These are phyloP conservation scores for Umimayanthus chanpuru DNA, from an alignment of 92 coral and sea anemone genomes.

Conservation along the genomic window DNA sequence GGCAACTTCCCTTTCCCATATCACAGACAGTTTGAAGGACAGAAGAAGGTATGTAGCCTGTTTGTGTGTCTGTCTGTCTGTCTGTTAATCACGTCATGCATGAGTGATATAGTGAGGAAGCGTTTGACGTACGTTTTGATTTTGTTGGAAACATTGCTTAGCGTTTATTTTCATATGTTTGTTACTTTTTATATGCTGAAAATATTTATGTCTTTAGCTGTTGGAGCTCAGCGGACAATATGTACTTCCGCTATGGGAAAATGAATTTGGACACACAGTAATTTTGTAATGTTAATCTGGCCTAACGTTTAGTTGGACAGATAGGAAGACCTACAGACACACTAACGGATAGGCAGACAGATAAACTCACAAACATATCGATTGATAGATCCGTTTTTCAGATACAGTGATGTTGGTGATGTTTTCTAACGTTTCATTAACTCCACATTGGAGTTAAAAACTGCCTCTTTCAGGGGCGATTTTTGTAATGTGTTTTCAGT, in stretches of 20 bases:
- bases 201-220: not conserved
- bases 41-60: conserved; percentile 32
- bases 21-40: conserved; percentile 32
- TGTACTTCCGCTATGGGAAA: not conserved
- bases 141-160: not conserved
- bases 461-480: too few relatives aligned
- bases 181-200: not conserved
- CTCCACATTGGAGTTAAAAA: too few relatives aligned
- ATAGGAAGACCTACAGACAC: too few relatives aligned
- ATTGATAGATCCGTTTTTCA: too few relatives aligned
- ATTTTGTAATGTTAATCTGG: too few relatives aligned
- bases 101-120: not conserved
- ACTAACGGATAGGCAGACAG: too few relatives aligned
- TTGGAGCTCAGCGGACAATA: not conserved
- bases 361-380: too few relatives aligned
- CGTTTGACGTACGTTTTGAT: not conserved
- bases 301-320: too few relatives aligned
- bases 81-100: not conserved
- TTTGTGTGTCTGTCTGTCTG: not conserved
- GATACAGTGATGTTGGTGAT: too few relatives aligned
- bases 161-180: not conserved
- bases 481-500: not conserved
- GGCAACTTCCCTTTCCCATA: conserved; percentile 13
- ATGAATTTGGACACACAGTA: not conserved
- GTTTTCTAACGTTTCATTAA: too few relatives aligned